phyloP scores from a whole-genome alignment of 1,140 invertebrate species.

The Tetramorium parvispinum region DNA sequence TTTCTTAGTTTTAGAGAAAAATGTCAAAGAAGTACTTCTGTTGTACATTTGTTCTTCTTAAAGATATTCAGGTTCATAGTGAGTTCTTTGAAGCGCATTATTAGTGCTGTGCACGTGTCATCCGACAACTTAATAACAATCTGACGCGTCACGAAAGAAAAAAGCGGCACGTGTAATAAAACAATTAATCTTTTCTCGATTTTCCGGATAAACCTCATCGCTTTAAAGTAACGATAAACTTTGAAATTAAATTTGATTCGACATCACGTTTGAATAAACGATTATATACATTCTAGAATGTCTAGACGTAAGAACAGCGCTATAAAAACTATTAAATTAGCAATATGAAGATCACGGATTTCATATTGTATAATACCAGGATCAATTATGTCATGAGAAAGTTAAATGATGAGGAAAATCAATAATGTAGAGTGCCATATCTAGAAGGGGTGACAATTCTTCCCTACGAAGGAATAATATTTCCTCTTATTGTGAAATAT shows the following conservation, averaged over 20 bases:
- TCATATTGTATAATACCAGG: neutral
- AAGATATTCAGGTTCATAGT: conserved; percentile 10
- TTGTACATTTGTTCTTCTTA: neutral
- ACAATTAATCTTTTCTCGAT: neutral
- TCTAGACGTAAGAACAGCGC: too few species aligned
- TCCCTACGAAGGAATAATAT: neutral
- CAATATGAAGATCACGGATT: neutral
- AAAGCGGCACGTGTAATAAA: neutral
- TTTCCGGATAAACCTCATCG: too few species aligned
- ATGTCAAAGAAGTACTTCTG: neutral
- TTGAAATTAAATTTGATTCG: neutral
- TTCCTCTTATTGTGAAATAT: conserved; percentile 1
- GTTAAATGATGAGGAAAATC: neutral
- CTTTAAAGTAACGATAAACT: neutral
- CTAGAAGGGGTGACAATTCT: neutral
- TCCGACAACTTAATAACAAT: conserved; percentile 8
- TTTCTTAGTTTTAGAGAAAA: neutral
- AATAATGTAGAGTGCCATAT: neutral
- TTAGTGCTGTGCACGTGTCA: neutral
- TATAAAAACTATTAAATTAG: neutral
- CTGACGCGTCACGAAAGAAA: neutral
- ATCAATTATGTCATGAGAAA: neutral
- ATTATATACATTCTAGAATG: neutral
- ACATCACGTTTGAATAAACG: neutral
- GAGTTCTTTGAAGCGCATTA: neutral